A percentile compares a stretch with the other conserved stretches of the same genome.
Evolutionary conservation across 2,888 invertebrate species (phyloP).

Genomic region (Cosmia trapezina): DNA sequence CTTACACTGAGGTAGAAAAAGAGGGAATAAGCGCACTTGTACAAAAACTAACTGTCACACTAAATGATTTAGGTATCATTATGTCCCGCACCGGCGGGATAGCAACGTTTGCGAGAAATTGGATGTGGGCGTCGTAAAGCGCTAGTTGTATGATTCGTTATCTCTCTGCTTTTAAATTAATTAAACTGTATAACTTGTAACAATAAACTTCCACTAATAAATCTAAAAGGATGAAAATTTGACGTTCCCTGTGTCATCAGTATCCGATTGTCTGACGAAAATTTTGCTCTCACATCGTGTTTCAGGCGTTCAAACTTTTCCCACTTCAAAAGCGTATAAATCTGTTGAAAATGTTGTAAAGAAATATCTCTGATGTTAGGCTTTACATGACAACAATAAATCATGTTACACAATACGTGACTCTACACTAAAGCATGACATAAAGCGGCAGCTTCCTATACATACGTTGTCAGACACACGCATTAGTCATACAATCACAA

Average conservation of each 20-base stretch:
- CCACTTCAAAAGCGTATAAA: conserved; percentile 9
- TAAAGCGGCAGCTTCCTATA: conserved; percentile 52
- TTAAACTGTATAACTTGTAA: conserved; percentile 46
- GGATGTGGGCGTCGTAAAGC: conserved; percentile 64
- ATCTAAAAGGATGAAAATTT: conserved; percentile 35
- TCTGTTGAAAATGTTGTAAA: conserved; percentile 19
- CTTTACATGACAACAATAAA: conserved; percentile 59
- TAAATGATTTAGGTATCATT: conserved; percentile 66
- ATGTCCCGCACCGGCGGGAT: conserved; percentile 49
- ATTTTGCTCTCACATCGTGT: conserved; percentile 1
- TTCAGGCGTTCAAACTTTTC: conserved; percentile 12
- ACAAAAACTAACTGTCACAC: conserved; percentile 62
- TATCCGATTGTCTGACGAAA: conserved; percentile 23
- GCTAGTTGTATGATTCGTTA: conserved; percentile 56
- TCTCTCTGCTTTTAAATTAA: conserved; percentile 60
- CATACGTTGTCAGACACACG: conserved; percentile 63
- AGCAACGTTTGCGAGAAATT: conserved; percentile 64
- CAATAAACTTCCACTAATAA: conserved; percentile 48
- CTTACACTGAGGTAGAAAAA: conserved; percentile 36
- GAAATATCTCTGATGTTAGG: conserved; percentile 33
- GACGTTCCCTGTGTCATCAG: conserved; percentile 23
- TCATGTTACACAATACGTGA: conserved; percentile 60
- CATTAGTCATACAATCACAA: conserved; percentile 72
- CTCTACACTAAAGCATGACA: conserved; percentile 48
- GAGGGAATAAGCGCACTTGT: conserved; percentile 40